Base-by-base conservation (phyloP, 2,797 vertebrate genomes). In the Pangasius djambal region DNA sequence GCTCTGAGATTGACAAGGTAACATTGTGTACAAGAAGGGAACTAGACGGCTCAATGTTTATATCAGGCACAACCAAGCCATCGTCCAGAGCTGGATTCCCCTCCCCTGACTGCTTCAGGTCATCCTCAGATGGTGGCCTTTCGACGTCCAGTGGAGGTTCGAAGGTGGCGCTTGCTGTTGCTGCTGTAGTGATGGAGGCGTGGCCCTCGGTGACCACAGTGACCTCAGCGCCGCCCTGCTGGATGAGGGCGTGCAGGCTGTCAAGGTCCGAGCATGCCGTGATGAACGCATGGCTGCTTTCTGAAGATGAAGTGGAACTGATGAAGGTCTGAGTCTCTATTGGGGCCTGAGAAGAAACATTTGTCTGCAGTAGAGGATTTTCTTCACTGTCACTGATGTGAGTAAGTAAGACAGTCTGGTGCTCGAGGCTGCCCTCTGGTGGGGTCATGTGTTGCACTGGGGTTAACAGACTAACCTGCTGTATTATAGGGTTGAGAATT, bases 181-280 rank as follows among this genome's bases (percentile, higher is more conserved):
- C 93, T 34, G 96, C 89, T 86, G 95, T 93, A 0, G 95, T 87
- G 55, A 95, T 94, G 82, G 92, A 91, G 13, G 95, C 91, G 40
- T 95, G 96, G 0, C 95, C 96, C 0, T 98, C 97, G 0, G 97
- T 98, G 90, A 98, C 97, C 86, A 99, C 97, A 0, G 98, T 99
- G 28, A 99, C 98, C 87, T 99, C 98, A 0, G 97, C 93, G 0
- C 97, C 95, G 0, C 97, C 98, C 78, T 98, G 98, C 90, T 98
- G 98, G 87, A 99, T 98, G 89, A 99, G 88, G 4, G 97, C 96
- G 55, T 97, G 98, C 63, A 99, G 96, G 88, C 98, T 97, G 89
- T 99, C 98, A 34, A 99, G 95, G 87, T 99, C 98, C 0, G 98
- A 96, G 93, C 98, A 99, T 88, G 97, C 87, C 4, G 97, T 95